Conservation (phyloP, 2,888 invertebrate genomes). For the Perithous albicinctus region DNA sequence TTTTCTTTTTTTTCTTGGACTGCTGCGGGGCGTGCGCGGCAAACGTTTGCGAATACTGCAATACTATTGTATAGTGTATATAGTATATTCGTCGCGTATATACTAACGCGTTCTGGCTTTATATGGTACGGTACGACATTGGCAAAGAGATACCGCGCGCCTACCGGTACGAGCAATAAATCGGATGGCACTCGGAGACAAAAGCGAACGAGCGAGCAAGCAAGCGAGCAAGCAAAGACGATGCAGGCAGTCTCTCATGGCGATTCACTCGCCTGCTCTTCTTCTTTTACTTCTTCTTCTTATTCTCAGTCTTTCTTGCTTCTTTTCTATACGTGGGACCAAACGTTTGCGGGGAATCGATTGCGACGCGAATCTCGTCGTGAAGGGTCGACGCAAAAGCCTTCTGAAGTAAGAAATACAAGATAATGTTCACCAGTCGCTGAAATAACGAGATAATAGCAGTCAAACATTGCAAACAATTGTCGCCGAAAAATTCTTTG, state of each 20-base stretch:
- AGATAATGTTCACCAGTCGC: conserved; percentile 16
- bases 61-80: conserved; percentile 3
- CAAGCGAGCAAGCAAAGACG: conserved; percentile 49
- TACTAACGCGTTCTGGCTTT: conserved; percentile 52
- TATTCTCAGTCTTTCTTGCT: conserved; percentile 2
- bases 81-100: conserved; percentile 20
- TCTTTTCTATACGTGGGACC: conserved; percentile 27
- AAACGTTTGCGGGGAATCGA: conserved; percentile 56
- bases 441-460: conserved; percentile 44
- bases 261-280: conserved; percentile 23
- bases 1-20: conserved; percentile 47
- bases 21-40: conserved; percentile 24
- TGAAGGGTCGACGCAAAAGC: not conserved
- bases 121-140: conserved; percentile 67
- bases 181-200: conserved; percentile 71
- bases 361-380: conserved; percentile 19
- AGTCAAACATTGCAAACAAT: not conserved
- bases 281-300: conserved; percentile 28
- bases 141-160: conserved; percentile 70
- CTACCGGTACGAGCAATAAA: conserved; percentile 70
- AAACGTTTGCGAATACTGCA: conserved; percentile 18
- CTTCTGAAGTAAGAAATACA: not conserved
- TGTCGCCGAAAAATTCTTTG: conserved; percentile 19
- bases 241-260: conserved; percentile 60
- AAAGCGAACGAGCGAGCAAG: conserved; percentile 63